Conservation (phyloP, 2,888 invertebrate genomes). For the Hydriomena furcata region DNA sequence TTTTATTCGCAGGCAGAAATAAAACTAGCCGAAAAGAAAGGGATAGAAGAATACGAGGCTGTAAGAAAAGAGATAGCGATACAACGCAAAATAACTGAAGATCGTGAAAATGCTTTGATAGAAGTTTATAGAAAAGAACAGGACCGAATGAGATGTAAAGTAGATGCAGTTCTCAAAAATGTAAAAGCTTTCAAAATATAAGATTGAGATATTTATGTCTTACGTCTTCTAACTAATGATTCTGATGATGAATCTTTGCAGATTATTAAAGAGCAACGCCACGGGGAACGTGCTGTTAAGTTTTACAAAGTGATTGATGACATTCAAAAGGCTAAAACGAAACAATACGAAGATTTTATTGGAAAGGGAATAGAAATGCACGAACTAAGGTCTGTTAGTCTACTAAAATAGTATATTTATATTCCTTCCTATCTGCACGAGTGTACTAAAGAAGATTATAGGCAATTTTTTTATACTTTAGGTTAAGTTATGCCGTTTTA, state of each 20-base stretch:
- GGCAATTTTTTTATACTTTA: no score
- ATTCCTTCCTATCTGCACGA: no score
- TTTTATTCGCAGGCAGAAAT: conserved; percentile 35
- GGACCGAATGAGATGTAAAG: conserved; percentile 42
- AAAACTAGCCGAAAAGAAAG: conserved; percentile 37
- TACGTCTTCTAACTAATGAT: not conserved
- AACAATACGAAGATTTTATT: conserved; percentile 48
- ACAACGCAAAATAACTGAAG: conserved; percentile 23
- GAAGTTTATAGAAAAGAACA: conserved; percentile 44
- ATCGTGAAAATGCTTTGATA: conserved; percentile 38
- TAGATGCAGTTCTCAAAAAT: conserved; percentile 40
- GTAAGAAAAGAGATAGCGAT: conserved; percentile 36
- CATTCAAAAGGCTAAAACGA: conserved; percentile 41
- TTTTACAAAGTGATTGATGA: conserved; percentile 44
- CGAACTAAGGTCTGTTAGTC: conserved; percentile 37
- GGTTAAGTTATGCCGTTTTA: no score
- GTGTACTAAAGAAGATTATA: no score
- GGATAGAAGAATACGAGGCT: conserved; percentile 37
- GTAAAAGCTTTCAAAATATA: conserved; percentile 31
- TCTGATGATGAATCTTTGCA: conserved; percentile 25
- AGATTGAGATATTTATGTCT: not conserved
- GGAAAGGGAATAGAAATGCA: conserved; percentile 42
- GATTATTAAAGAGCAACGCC: conserved; percentile 41
- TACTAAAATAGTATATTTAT: not conserved
- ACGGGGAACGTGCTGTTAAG: conserved; percentile 33